phyloP scores from a whole-genome alignment of 2,888 invertebrate species.

The Epistrophe eligans region DNA sequence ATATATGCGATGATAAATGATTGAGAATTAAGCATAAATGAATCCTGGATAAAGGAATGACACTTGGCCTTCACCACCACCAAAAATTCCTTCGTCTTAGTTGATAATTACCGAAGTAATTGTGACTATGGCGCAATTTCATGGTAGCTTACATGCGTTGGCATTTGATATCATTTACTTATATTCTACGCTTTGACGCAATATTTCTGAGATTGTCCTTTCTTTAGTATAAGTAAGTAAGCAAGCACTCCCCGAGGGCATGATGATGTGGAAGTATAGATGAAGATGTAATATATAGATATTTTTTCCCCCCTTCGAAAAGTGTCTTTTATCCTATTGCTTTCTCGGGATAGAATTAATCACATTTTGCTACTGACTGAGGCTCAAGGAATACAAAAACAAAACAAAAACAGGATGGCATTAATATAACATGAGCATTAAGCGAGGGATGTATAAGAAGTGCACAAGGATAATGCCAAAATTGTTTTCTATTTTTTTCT shows the following conservation, averaged over 20 bases:
- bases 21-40: conserved; percentile 52
- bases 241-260: background rate
- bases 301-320: background rate
- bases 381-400: background rate
- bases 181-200: background rate
- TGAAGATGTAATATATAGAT: background rate
- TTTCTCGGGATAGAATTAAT: conserved; percentile 22
- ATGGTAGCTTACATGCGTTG: conserved; percentile 57
- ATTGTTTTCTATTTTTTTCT: conserved; percentile 2
- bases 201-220: conserved; percentile 29
- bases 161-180: conserved; percentile 42
- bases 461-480: background rate
- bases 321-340: conserved; percentile 4
- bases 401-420: conserved; percentile 1
- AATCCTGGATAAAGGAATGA: conserved; percentile 46
- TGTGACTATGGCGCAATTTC: conserved; percentile 49
- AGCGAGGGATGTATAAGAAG: background rate
- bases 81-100: conserved; percentile 30
- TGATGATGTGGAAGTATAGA: too few species aligned
- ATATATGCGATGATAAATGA: conserved; percentile 19
- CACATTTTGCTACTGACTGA: conserved; percentile 11
- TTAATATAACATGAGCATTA: conserved; percentile 5
- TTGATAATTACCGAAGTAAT: conserved; percentile 56
- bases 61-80: conserved; percentile 39
- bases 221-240: too few species aligned